A percentile compares a stretch with the other conserved stretches of the same genome.
These are phyloP conservation scores for Pyxicephalus adspersus DNA, from an alignment of 2,113 vertebrate species.

Conservation along the genomic window DNA sequence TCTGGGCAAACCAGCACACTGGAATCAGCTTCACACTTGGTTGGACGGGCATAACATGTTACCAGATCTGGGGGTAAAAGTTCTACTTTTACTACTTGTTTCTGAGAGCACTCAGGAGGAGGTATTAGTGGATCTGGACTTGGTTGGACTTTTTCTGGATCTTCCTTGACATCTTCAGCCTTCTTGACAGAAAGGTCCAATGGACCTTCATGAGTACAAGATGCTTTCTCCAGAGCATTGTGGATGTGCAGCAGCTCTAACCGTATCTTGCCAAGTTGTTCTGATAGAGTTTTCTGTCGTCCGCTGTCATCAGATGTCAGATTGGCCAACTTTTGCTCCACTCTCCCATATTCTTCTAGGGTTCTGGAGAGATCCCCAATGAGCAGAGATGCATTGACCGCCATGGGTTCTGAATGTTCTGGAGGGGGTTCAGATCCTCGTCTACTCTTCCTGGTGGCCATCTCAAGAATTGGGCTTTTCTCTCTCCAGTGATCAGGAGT, in stretches of 20 bases:
- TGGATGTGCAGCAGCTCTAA: conserved; percentile 90
- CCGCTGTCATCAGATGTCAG: conserved; percentile 78
- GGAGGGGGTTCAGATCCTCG: conserved; percentile 26
- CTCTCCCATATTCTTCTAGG: conserved; percentile 86
- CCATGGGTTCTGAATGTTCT: conserved; percentile 37
- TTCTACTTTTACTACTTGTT: conserved; percentile 48
- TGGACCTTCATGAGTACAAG: conserved; percentile 78
- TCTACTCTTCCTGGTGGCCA: conserved; percentile 62
- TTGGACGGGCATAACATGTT: conserved; percentile 81
- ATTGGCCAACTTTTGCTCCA: conserved; percentile 83
- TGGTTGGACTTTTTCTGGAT: not conserved
- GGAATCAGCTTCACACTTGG: conserved; percentile 95
- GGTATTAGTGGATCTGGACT: not conserved
- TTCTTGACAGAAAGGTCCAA: conserved; percentile 91
- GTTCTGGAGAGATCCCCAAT: conserved; percentile 85
- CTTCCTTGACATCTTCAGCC: conserved; percentile 34
- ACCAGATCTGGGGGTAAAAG: conserved; percentile 56
- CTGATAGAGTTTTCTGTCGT: conserved; percentile 83
- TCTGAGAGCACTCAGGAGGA: not conserved
- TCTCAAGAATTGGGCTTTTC: conserved; percentile 47
- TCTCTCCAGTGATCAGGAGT: conserved; percentile 36
- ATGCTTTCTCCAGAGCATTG: conserved; percentile 80
- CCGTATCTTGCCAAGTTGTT: conserved; percentile 90
- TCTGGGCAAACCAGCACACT: conserved; percentile 87
- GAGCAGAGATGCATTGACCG: conserved; percentile 68